A percentile compares a stretch with the other conserved stretches of the same genome.
Evolutionary conservation across 2,888 invertebrate genomes (phyloP).

Genomic region (Cyrtodaria siliqua): DNA sequence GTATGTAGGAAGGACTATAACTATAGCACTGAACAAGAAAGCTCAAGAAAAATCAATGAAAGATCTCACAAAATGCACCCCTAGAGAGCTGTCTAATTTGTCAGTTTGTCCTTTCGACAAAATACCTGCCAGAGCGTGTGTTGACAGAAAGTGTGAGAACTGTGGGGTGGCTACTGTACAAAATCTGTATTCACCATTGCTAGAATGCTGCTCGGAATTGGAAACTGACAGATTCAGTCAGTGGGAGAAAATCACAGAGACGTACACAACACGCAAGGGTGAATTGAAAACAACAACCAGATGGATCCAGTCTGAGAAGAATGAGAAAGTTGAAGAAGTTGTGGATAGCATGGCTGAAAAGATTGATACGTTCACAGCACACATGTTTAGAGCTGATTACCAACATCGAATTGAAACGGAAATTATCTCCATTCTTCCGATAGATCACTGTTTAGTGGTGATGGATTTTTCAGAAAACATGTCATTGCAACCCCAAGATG

Average conservation of each 20-base stretch:
- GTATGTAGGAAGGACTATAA: slow-evolving; percentile 39
- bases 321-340: neutral
- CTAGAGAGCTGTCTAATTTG: slow-evolving; percentile 19
- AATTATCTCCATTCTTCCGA: slow-evolving; percentile 16
- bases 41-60: neutral
- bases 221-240: slow-evolving; percentile 11
- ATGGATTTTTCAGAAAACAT: slow-evolving; percentile 43
- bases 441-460: slow-evolving; percentile 35
- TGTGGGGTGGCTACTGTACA: slow-evolving; percentile 16
- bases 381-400: slow-evolving; percentile 27
- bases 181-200: slow-evolving; percentile 9
- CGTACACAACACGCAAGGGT: slow-evolving; percentile 16
- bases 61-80: slow-evolving; percentile 3
- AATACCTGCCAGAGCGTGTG: slow-evolving; percentile 19
- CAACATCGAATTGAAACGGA: slow-evolving; percentile 27
- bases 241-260: slow-evolving; percentile 24
- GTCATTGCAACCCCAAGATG: slow-evolving; percentile 26
- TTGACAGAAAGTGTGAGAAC: slow-evolving; percentile 21
- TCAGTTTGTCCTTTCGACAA: slow-evolving; percentile 25
- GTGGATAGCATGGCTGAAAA: neutral
- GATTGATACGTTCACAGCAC: slow-evolving; percentile 14
- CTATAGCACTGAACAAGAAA: slow-evolving; percentile 25
- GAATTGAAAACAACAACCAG: slow-evolving; percentile 8
- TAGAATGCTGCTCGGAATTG: neutral
- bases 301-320: slow-evolving; percentile 22